A percentile compares a stretch with the other conserved stretches of the same genome.
Conservation (phyloP, 2,113 vertebrate genomes). For the Brachypodius melanocephalos region DNA sequence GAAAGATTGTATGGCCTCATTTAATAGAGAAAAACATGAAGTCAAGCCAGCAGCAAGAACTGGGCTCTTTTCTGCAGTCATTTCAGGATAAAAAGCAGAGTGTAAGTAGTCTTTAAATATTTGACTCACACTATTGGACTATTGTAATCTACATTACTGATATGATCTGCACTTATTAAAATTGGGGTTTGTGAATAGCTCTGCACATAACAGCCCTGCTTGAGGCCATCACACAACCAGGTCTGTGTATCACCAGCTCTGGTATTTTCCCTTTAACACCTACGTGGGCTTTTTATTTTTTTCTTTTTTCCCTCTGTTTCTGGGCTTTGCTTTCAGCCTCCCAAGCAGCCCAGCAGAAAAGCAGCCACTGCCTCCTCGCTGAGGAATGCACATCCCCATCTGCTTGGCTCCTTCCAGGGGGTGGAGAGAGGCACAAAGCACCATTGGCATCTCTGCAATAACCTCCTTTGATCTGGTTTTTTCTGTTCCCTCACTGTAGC, state of each 20-base stretch:
- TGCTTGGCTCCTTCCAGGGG: background rate
- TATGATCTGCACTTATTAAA: background rate
- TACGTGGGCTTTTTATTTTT: background rate
- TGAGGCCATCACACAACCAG: background rate
- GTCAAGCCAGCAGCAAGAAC: slow-evolving; percentile 8
- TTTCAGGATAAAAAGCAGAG: slow-evolving; percentile 23
- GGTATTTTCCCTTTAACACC: slow-evolving; percentile 23
- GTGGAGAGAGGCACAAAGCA: background rate
- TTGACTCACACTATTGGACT: background rate
- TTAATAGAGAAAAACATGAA: slow-evolving; percentile 49
- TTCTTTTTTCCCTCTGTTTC: background rate
- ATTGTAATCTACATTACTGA: slow-evolving; percentile 24
- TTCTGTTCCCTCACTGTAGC: background rate
- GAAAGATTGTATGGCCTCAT: slow-evolving; percentile 48
- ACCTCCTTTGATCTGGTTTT: background rate
- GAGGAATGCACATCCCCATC: background rate
- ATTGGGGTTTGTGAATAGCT: slow-evolving; percentile 10
- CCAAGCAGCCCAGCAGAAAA: background rate
- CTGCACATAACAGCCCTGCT: background rate
- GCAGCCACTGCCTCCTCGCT: background rate
- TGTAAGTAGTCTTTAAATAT: slow-evolving; percentile 32
- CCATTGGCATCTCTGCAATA: background rate
- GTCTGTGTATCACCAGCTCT: background rate
- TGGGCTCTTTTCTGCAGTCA: background rate
- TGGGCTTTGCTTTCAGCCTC: slow-evolving; percentile 2